Evolutionary conservation across 2,113 vertebrate genomes (phyloP), one percentile per base, ranked within the genome.

Genomic region (Nicator chloris): DNA sequence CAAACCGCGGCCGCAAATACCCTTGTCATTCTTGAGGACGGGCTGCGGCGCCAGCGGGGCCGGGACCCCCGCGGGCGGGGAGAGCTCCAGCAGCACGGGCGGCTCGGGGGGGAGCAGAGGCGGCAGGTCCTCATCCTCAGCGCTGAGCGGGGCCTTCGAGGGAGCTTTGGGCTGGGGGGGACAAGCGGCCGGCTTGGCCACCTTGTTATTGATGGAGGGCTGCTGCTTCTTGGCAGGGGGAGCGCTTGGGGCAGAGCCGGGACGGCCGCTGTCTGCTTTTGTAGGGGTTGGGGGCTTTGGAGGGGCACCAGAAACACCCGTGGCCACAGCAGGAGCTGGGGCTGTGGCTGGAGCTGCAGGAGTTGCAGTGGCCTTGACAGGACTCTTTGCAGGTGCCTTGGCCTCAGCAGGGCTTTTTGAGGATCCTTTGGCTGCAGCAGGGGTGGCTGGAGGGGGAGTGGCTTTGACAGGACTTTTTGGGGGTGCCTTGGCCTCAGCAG

Each of bases 11-110:
- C 79, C 91, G 64, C 89, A 97, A 97, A 98, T 99, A 99, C 99
- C 99, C 99, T 99, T 98, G 97, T 99, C 97, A 90, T 99, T 99
- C 98, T 99, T 99, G 98, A 99, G 97, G 97, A 97, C 71, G 90
- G 98, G 97, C 66, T 98, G 98, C 1, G 72, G 83, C 3, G 14
- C 72, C 19, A 12, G 33, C 4, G 82, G 60, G 19, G 7, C 42
- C 44, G 40, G 64, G 37, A 81, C 12, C 76, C 44, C 86, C 60
- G 69, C 11, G 45, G 61, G 13, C 2, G 86, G 86, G 7, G 69
- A 75, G 15, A 89, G 86, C 33, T 89, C 86, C 86, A 89, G 86
- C 78, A 89, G 86, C 86, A 89, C 86, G 45, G 86, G 77, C 20
- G 86, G 98, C 95, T 98, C 98, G 8, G 99, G 98, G 96, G 99